These are phyloP conservation scores for Oreochromis aureus DNA, from an alignment of 2,113 vertebrate genomes.

Conservation along the genomic window DNA sequence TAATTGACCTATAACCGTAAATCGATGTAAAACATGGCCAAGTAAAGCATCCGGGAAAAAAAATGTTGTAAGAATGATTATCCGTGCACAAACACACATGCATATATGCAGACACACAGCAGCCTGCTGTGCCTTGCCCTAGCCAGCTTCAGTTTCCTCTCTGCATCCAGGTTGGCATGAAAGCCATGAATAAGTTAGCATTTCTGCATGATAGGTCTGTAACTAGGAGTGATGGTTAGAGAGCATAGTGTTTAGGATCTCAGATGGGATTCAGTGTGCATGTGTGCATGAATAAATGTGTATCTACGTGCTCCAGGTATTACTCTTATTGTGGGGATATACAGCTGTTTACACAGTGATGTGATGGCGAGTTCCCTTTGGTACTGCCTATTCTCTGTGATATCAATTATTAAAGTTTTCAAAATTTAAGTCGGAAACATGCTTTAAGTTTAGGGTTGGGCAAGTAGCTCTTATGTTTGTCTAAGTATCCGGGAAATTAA, in stretches of 20 bases:
- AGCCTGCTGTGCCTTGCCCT: not conserved
- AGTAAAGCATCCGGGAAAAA: not conserved
- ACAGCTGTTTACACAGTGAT: not conserved
- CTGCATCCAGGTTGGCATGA: constrained; percentile 52
- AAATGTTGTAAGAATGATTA: not conserved
- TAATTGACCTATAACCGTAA: constrained; percentile 30
- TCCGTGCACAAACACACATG: not conserved
- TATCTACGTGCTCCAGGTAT: not conserved
- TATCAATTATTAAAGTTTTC: not conserved
- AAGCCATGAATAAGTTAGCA: constrained; percentile 66
- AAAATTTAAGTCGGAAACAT: not conserved
- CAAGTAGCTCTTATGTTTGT: not conserved
- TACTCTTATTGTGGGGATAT: not conserved
- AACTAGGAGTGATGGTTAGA: constrained; percentile 66
- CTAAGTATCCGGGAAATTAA: not conserved
- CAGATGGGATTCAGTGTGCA: constrained; percentile 24
- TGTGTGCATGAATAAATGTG: not conserved
- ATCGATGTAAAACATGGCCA: constrained; percentile 27
- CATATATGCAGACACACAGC: not conserved
- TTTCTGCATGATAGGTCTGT: constrained; percentile 67
- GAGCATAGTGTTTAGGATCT: constrained; percentile 50
- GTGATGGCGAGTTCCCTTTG: not conserved
- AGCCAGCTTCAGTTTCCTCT: constrained; percentile 48
- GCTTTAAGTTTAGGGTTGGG: not conserved
- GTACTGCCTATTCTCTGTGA: not conserved